Percentiles rank a stretch among this genome's conserved stretches.
Conservation (phyloP, 2,113 vertebrate species). For the Hypomesus transpacificus region DNA sequence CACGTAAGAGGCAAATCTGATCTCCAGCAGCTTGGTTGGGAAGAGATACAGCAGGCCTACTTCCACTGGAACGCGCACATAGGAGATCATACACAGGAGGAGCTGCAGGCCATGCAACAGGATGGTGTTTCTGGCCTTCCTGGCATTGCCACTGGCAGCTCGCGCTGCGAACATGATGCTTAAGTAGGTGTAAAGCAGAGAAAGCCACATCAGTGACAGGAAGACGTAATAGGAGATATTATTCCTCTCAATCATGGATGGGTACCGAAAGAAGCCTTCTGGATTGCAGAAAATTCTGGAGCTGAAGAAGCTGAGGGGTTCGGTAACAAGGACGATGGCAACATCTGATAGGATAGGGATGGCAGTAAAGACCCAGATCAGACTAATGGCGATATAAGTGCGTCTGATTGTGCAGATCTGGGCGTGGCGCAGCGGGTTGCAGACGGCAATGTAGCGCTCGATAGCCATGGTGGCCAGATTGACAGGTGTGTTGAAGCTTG, state of each 20-base stretch:
- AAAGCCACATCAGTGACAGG: conserved; percentile 43
- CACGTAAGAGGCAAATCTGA: not conserved
- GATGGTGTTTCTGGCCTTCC: conserved; percentile 63
- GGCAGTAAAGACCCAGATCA: conserved; percentile 51
- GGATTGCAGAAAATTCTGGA: conserved; percentile 31
- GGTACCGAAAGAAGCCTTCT: conserved; percentile 37
- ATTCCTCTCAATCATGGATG: conserved; percentile 40
- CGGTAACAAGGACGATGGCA: conserved; percentile 47
- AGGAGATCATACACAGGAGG: not conserved
- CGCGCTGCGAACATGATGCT: conserved; percentile 52
- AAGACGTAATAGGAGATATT: conserved; percentile 25
- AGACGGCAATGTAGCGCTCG: not conserved
- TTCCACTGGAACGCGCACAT: not conserved
- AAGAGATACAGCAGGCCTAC: not conserved
- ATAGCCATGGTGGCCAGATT: not conserved
- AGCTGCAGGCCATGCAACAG: conserved; percentile 58
- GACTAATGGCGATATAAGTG: conserved; percentile 45
- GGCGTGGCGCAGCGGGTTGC: not conserved
- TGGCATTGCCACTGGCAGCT: conserved; percentile 14
- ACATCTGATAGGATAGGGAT: conserved; percentile 51
- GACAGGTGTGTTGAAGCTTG: conserved; percentile 21
- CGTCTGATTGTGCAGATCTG: conserved; percentile 50
- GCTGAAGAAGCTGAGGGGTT: conserved; percentile 47
- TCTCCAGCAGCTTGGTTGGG: not conserved
- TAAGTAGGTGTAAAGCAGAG: conserved; percentile 52